Conservation (phyloP, 1,140 invertebrate species). For the Ceratina australensis region DNA sequence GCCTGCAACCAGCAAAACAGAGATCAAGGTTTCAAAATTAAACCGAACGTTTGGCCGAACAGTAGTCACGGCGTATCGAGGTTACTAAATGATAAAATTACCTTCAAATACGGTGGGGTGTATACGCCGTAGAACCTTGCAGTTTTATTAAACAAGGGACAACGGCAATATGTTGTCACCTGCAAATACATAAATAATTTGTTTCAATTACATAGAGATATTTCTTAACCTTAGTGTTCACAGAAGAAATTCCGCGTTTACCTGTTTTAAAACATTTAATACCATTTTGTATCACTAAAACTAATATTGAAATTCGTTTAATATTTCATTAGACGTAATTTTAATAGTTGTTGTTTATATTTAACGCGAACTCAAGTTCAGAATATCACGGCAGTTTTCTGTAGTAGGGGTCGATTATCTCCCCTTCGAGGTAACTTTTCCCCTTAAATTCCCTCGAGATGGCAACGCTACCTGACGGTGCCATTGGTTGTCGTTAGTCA, state of each 20-base stretch:
- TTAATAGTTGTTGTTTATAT: too few relatives aligned
- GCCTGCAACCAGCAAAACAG: constrained; percentile 75
- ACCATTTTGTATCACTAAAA: constrained; percentile 44
- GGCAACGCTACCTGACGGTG: too few relatives aligned
- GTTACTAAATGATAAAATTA: constrained; percentile 63
- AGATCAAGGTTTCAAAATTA: constrained; percentile 11
- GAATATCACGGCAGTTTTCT: too few relatives aligned
- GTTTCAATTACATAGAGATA: constrained; percentile 12
- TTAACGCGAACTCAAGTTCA: too few relatives aligned
- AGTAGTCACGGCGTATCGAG: not conserved
- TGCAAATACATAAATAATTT: constrained; percentile 20
- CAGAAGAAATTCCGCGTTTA: constrained; percentile 19
- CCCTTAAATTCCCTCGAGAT: too few relatives aligned
- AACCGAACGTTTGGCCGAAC: not conserved
- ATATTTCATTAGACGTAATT: too few relatives aligned
- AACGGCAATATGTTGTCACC: not conserved
- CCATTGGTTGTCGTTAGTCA: too few relatives aligned
- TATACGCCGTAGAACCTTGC: constrained; percentile 72
- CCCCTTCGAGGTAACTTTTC: too few relatives aligned
- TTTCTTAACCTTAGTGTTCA: not conserved
- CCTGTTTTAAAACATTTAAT: constrained; percentile 54
- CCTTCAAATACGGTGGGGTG: constrained; percentile 81
- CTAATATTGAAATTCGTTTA: not conserved
- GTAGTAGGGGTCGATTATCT: too few relatives aligned
- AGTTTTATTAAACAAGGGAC: not conserved